Conservation (phyloP, 1,140 invertebrate genomes). For the Diprion similis region DNA sequence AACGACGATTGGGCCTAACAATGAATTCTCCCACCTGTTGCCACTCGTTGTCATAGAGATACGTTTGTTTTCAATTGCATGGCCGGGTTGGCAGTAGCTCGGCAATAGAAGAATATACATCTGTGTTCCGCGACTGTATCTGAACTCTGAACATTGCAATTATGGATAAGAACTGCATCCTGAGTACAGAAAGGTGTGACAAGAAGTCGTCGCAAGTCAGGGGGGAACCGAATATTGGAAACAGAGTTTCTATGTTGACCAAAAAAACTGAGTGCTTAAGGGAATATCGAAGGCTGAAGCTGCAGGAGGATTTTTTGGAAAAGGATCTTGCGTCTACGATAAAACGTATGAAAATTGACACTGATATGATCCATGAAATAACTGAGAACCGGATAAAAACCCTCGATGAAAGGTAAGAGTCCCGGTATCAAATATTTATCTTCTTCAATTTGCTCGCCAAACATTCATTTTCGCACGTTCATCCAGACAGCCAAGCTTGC, state of each 20-base stretch:
- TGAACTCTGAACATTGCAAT: not conserved
- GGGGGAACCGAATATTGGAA: not conserved
- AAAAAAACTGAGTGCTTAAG: not conserved
- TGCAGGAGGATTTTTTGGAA: constrained; percentile 50
- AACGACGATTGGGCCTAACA: no score
- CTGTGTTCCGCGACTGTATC: not conserved
- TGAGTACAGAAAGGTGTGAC: not conserved
- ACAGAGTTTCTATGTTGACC: not conserved
- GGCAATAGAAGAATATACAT: not conserved
- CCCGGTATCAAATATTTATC: not conserved
- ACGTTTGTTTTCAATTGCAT: not conserved
- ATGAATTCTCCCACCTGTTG: not conserved
- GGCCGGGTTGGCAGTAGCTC: not conserved
- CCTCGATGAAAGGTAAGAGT: constrained; percentile 46
- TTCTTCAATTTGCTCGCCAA: not conserved
- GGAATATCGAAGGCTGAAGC: constrained; percentile 41
- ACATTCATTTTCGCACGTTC: constrained; percentile 11
- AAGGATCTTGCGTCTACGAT: constrained; percentile 45
- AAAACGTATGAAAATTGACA: constrained; percentile 44
- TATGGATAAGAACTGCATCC: no score
- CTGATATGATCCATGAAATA: constrained; percentile 36
- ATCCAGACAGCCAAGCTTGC: constrained; percentile 23
- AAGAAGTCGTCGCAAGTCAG: not conserved
- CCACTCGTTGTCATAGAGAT: not conserved
- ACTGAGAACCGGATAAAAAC: constrained; percentile 36